Evolutionary conservation across 2,113 vertebrate species (phyloP), one percentile per base, ranked within the genome.

Genomic region (Oncorhynchus keta): DNA sequence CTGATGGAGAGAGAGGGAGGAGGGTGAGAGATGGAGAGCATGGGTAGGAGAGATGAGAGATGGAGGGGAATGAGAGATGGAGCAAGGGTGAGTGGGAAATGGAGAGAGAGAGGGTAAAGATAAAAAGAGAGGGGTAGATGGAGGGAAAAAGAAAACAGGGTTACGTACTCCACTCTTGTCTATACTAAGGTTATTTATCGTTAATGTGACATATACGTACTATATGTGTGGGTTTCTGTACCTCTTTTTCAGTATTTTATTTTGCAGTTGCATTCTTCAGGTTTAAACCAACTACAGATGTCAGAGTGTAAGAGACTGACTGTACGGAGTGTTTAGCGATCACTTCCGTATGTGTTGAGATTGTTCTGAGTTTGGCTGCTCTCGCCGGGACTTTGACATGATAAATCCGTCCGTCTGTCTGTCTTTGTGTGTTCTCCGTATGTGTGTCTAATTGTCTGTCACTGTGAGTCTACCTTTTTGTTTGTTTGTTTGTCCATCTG

Each of bases 111-210:
- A 28, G 28, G 26, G 28, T 7, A 32, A 18, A 68, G 28, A 6
- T 22, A 22, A n/a, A 18, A 45, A 4, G 67, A 68, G 16, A 22
- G 8, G 22, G 32, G 68, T 11, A 18, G 32, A 22, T 11, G 35
- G 68, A 45, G 35, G 72, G 65, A 57, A 35, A 22, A 73, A 87
- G 72, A 75, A 80, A 30, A 61, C 85, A 79, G 59, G 65, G 75
- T 90, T 87, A 75, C 68, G 65, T 87, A 85, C 91, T 82, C 64
- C 68, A 84, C 68, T 68, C 67, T 74, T 66, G 59, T 18, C 35
- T 6, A 24, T 30, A 14, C 49, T 61, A 68, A 49, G 14, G 24
- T 14, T 68, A 59, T 59, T 59, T 68, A 72, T 55, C 14, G 18
- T 55, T 55, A 66, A 67, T 48, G n/a, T 26, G 24, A 75, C 35